Conservation (phyloP, 2,888 invertebrate species). For the Nemurella pictetii region DNA sequence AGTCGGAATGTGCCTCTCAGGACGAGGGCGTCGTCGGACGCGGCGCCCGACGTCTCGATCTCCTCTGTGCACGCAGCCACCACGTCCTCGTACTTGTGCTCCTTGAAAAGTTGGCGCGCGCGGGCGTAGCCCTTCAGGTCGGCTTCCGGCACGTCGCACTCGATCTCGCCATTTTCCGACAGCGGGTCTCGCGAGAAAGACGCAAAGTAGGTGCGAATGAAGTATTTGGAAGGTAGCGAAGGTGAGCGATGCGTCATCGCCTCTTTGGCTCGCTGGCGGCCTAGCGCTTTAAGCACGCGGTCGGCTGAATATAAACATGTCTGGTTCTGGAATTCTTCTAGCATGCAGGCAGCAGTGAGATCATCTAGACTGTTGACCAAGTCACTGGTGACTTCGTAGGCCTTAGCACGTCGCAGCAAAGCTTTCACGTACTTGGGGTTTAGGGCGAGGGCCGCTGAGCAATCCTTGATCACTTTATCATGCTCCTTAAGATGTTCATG, state of each 20-base stretch:
- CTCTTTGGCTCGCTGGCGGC: slow-evolving; percentile 70
- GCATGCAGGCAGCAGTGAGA: slow-evolving; percentile 87
- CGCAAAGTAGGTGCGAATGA: slow-evolving; percentile 83
- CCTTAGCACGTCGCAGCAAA: slow-evolving; percentile 79
- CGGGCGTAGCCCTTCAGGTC: slow-evolving; percentile 65
- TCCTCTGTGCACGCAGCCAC: slow-evolving; percentile 80
- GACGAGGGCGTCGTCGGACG: slow-evolving; percentile 60
- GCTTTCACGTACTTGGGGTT: slow-evolving; percentile 90
- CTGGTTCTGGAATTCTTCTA: slow-evolving; percentile 86
- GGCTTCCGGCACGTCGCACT: slow-evolving; percentile 49
- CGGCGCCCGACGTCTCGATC: slow-evolving; percentile 55
- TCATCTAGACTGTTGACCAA: slow-evolving; percentile 85
- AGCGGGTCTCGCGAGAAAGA: slow-evolving; percentile 89
- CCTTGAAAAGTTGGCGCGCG: slow-evolving; percentile 70
- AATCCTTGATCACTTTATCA: slow-evolving; percentile 83
- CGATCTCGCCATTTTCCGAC: slow-evolving; percentile 54
- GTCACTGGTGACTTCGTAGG: slow-evolving; percentile 78
- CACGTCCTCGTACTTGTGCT: slow-evolving; percentile 75
- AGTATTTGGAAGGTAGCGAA: slow-evolving; percentile 81
- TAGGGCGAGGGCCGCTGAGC: slow-evolving; percentile 78
- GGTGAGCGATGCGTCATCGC: slow-evolving; percentile 69
- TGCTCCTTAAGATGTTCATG: slow-evolving; percentile 89
- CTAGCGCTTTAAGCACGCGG: slow-evolving; percentile 81
- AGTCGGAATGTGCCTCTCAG: slow-evolving; percentile 83
- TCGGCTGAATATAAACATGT: slow-evolving; percentile 82